Base-by-base conservation (phyloP, 2,888 invertebrate genomes). In the Rotaria socialis region DNA sequence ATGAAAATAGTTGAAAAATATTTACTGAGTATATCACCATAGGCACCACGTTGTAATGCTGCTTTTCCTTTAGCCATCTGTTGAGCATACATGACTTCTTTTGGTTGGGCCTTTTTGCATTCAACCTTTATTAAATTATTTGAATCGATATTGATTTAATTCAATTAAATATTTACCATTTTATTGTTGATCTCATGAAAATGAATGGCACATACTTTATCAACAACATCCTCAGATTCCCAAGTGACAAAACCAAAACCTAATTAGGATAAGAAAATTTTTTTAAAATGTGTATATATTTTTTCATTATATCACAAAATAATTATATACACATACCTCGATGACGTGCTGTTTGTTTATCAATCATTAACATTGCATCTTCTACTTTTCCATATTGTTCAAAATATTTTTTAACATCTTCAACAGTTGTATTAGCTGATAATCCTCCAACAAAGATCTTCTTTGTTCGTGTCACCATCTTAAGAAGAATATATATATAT, bases 181-280 rank as follows among this genome's bases (percentile, higher is more conserved):
- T 99, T 99, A 94, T 97, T 97, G 94, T 99, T 99, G 93, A 99
- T 98, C 94, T 99, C 99, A 93, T 99, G 99, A 94, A 99, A 99
- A 94, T 99, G 99, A 93, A 99, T 97, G 94, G 99, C 98, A 93
- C 98, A 99, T 92, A 99, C 98, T 95, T 98, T 98, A 93, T 99
- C 99, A 92, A 98, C 98, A 91, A 98, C 96, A 93, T 98, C 98
- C 94, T 99, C 99, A 93, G 95, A 96, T 94, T 99, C 98, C 94
- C 99, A 99, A 93, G 98, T 99, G 92, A 99, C 97, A 93, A 99
- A 99, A 91, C 98, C 99, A 93, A 99, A 99, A 92, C 80, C 80
- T 80, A 4, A 47, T 47, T 24, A 47, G 47, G 22, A 75, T 75
- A 75, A 75, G 27, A 27, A 43, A 80, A 52, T 52, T 35, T 4